phyloP scores from a whole-genome alignment of 1,140 invertebrate genomes.

The Psilanteris sp. region DNA sequence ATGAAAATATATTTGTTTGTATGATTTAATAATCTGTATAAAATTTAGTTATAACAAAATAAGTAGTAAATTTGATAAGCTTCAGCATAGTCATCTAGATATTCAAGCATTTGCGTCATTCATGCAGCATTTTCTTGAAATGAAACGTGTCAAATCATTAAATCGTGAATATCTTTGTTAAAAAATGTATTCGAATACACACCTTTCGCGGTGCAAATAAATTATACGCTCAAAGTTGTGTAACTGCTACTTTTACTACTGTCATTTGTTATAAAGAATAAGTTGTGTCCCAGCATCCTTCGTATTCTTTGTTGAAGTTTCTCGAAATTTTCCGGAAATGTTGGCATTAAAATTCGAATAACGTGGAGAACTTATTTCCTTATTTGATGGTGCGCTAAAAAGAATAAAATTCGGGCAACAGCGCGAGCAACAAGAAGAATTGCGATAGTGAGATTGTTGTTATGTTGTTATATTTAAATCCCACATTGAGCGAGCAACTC shows the following conservation, averaged over 20 bases:
- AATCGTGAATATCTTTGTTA: slow-evolving; percentile 10
- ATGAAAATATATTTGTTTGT: no score
- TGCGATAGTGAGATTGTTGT: no score
- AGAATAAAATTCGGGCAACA: slow-evolving; percentile 25
- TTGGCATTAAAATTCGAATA: slow-evolving; percentile 58
- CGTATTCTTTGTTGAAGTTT: slow-evolving; percentile 51
- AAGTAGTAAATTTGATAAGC: no score
- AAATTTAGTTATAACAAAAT: no score
- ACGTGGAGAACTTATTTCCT: slow-evolving; percentile 59
- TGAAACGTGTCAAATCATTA: slow-evolving; percentile 35
- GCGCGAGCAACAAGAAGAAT: background rate
- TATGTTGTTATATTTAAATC: no score
- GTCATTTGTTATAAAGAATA: slow-evolving; percentile 58
- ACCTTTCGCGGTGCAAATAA: slow-evolving; percentile 25
- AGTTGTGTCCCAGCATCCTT: slow-evolving; percentile 43
- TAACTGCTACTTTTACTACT: slow-evolving; percentile 52
- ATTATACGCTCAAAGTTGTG: slow-evolving; percentile 37
- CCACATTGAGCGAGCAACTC: no score
- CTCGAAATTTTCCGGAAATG: slow-evolving; percentile 47
- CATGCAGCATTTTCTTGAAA: slow-evolving; percentile 9
- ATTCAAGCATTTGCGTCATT: slow-evolving; percentile 2
- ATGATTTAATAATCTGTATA: no score
- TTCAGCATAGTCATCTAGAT: background rate
- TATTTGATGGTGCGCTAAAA: slow-evolving; percentile 53
- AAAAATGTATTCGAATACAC: slow-evolving; percentile 45